These are phyloP conservation scores for Ochotona princeps DNA, from an alignment of 2,113 vertebrate species.

Conservation along the genomic window DNA sequence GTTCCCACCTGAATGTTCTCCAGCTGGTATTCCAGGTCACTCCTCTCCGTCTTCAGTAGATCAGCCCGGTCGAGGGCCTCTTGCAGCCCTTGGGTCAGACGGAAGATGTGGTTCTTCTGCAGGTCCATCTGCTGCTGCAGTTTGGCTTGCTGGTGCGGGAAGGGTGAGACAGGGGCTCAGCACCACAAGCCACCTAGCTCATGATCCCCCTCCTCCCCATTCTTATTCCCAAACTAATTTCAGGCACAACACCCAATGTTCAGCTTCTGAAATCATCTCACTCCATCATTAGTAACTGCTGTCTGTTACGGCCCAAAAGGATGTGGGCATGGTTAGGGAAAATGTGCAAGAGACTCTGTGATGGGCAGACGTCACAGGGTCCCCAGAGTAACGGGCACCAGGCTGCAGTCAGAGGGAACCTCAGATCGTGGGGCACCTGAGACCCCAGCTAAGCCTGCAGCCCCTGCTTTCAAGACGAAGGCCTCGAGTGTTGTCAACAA, in stretches of 20 bases:
- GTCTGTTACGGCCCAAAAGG: not conserved
- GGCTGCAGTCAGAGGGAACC: not conserved
- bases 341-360: not conserved
- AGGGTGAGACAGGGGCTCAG: constrained; percentile 30
- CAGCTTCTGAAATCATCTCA: constrained; percentile 10
- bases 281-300: not conserved
- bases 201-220: not conserved
- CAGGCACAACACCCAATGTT: not conserved
- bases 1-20: constrained; percentile 97
- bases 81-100: constrained; percentile 98
- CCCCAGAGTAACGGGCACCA: not conserved
- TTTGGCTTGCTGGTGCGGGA: constrained; percentile 92
- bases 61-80: constrained; percentile 97
- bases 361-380: not conserved
- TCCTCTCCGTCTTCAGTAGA: constrained; percentile 97
- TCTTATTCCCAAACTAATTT: not conserved
- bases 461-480: not conserved
- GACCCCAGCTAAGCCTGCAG: not conserved
- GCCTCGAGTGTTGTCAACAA: not conserved
- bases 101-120: constrained; percentile 98
- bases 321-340: not conserved
- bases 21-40: constrained; percentile 97
- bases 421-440: not conserved
- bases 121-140: constrained; percentile 99
- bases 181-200: fast-evolving